Conservation (phyloP, 2,888 invertebrate genomes). For the Plebejus melissa region DNA sequence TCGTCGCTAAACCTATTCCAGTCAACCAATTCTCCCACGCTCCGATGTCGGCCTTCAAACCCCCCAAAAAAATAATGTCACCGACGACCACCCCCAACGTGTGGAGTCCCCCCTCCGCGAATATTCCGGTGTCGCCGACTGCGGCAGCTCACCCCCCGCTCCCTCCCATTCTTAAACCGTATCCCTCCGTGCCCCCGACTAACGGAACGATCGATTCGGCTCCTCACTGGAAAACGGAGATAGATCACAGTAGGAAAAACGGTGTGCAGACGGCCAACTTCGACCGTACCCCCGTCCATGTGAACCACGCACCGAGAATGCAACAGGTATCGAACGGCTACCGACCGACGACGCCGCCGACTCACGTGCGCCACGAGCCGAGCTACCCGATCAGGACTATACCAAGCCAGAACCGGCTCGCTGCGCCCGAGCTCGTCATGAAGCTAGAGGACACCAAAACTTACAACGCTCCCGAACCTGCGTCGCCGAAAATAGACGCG, state of each 20-base stretch:
- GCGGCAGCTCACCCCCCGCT: conserved; percentile 44
- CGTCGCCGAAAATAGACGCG: conserved; percentile 56
- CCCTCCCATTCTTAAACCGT: conserved; percentile 44
- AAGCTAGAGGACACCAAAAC: conserved; percentile 42
- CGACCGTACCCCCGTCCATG: conserved; percentile 49
- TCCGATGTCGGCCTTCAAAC: conserved; percentile 87
- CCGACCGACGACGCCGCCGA: conserved; percentile 47
- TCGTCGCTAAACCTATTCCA: conserved; percentile 78
- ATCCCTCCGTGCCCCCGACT: conserved; percentile 43
- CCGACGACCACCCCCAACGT: conserved; percentile 59
- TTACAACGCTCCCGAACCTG: conserved; percentile 37
- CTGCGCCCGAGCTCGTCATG: conserved; percentile 68
- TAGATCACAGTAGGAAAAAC: conserved; percentile 64
- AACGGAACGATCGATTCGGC: conserved; percentile 34
- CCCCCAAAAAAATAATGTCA: conserved; percentile 68
- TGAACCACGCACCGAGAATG: conserved; percentile 39
- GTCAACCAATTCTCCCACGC: conserved; percentile 88
- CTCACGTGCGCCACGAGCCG: conserved; percentile 45
- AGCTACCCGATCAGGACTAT: conserved; percentile 58
- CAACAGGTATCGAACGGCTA: conserved; percentile 36
- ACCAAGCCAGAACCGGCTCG: conserved; percentile 61
- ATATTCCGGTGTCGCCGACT: conserved; percentile 51
- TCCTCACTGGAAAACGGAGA: conserved; percentile 64
- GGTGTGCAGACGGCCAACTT: conserved; percentile 78
- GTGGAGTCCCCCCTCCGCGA: conserved; percentile 68